Evolutionary conservation across 2,797 vertebrate genomes (phyloP), one percentile per base, ranked within the genome.

Genomic region (Tapera naevia): DNA sequence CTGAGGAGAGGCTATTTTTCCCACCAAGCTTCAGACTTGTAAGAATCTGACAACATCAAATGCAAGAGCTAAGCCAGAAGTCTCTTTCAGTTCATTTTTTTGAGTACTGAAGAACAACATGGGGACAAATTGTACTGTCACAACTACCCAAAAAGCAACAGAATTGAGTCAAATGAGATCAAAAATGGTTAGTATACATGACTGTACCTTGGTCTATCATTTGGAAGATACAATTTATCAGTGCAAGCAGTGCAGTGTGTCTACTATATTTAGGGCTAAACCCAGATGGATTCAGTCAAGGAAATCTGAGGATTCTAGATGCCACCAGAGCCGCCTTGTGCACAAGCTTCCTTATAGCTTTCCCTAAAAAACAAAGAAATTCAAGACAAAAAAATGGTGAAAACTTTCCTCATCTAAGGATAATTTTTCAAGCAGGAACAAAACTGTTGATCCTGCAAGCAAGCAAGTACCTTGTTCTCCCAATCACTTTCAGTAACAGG

Each of bases 161-260:
- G 75, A 86, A 95, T 94, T 62, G 87, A 93, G 85, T 95, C 80
- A 96, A 93, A 94, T 61, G 51, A 96, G 82, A 95, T 95, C 86
- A 96, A 91, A 95, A 96, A 93, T 0, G 23, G 73, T 97, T 88
- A 95, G 71, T 70, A 95, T 97, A n/a, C 89, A 75, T 80, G 72
- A 96, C 96, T 85, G 96, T 96, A 96, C 95, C 96, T 97, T 97
- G 95, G 96, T 97, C 95, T 96, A 97, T 96, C 95, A 96, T 97
- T 97, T 95, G 96, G 95, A 97, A 97, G 96, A 93, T 94, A 96
- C 62, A 96, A 96, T 92, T 80, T 95, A 96, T 96, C 94, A 95
- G 92, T 96, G 96, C 94, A 94, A 96, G 85, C 95, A 96, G 95
- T 95, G 95, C 96, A 97, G 94, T 80, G 94, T 96, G 96, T 95